phyloP scores from a whole-genome alignment of 2,888 invertebrate genomes.

The Eupithecia abbreviata region DNA sequence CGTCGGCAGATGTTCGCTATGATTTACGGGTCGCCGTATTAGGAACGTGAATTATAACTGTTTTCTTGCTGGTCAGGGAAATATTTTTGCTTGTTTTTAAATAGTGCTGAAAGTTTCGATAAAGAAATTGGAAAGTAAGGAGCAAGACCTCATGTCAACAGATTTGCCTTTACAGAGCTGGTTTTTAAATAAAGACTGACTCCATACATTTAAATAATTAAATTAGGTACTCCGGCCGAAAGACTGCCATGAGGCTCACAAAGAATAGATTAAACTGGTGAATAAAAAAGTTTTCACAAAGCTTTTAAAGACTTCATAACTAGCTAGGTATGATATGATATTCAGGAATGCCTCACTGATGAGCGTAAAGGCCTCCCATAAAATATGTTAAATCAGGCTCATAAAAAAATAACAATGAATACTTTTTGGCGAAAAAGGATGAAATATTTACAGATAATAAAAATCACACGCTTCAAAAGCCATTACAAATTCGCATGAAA shows the following conservation, averaged over 20 bases:
- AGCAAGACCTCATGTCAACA: neutral
- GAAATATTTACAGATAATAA: neutral
- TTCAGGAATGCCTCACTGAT: neutral
- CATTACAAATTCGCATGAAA: constrained; percentile 47
- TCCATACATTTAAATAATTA: neutral
- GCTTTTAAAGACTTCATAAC: neutral
- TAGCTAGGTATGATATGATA: neutral
- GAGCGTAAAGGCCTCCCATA: neutral
- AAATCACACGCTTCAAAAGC: constrained; percentile 23
- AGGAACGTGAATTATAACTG: constrained; percentile 74
- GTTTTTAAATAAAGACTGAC: neutral
- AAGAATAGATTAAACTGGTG: neutral
- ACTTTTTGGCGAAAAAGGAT: neutral
- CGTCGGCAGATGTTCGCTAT: constrained; percentile 81
- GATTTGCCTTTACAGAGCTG: neutral
- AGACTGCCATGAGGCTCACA: neutral
- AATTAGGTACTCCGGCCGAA: neutral
- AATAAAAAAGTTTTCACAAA: too few relatives aligned
- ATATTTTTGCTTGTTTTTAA: constrained; percentile 38
- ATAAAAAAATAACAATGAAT: neutral
- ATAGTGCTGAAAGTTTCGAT: neutral
- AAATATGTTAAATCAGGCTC: neutral
- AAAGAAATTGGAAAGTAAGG: neutral
- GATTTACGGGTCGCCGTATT: constrained; percentile 80
- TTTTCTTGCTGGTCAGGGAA: constrained; percentile 59